Evolutionary conservation across 1,140 invertebrate species (phyloP), one percentile per base, ranked within the genome.

Genomic region (Leptopilina boulardi): DNA sequence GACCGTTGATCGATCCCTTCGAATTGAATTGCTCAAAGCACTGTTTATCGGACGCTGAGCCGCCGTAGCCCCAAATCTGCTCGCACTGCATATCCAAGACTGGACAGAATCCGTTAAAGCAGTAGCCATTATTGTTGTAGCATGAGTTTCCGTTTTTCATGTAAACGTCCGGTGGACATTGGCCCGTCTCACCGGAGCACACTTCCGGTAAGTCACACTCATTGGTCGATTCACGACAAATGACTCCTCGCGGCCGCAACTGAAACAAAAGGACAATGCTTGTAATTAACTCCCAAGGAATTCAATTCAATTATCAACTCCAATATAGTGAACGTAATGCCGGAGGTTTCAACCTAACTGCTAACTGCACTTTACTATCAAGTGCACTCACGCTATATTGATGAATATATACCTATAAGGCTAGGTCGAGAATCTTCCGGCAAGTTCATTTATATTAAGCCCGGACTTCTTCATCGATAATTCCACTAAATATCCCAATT

Each of bases 21-120:
- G 96, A 95, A 89, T 99, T 99, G 90, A 98, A 99, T 86, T 97
- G 94, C 77, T 97, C 95, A 90, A 96, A 99, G 91, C 98, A 99
- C 81, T 97, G 93, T 56, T 93, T 92, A 86, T 98, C 96, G 2
- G 95, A 96, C 0, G 94, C 94, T 71, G 93, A 90, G 1, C 95
- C 94, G 6, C 95, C 95, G 82, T 94, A 94, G 10, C 98, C 98
- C 98, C 98, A 99, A 76, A 99, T 96, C 73, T 94, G 93, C 86
- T 96, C 94, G 88, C 98, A 99, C 87, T 99, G 98, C 11, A 95
- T 87, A 75, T 94, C 93, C 10, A 97, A 88, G 3, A 97, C 97
- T 0, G 98, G 97, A 87, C 98, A 99, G 47, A 94, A 91, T 0
- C 98, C 98, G 82, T 96, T 95, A 89, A 97, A 98, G 91, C 98